Conservation (phyloP, 2,888 invertebrate species). For the Liodrosophila aerea region DNA sequence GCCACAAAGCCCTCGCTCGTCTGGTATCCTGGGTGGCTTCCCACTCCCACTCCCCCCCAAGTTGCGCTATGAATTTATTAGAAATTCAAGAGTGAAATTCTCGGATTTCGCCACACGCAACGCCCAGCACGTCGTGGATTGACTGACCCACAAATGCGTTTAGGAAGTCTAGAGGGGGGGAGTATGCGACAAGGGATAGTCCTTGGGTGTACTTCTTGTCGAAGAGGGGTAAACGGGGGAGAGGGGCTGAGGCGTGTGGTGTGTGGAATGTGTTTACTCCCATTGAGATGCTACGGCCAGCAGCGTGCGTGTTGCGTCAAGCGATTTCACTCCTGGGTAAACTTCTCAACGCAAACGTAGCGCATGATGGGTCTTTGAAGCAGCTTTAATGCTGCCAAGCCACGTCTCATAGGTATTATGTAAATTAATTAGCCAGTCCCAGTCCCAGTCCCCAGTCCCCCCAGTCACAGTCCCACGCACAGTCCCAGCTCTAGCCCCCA, state of each 20-base stretch:
- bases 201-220: too few species aligned
- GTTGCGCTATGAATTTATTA: conserved; percentile 69
- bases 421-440: conserved; percentile 67
- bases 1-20: conserved; percentile 3
- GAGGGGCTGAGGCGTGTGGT: background rate
- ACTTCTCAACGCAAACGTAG: conserved; percentile 46
- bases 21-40: conserved; percentile 11
- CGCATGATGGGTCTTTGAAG: conserved; percentile 50
- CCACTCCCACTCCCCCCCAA: conserved; percentile 9
- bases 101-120: conserved; percentile 59
- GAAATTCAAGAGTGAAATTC: conserved; percentile 75
- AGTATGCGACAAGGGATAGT: background rate
- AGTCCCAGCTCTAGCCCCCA: too few species aligned
- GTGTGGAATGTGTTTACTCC: background rate
- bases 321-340: conserved; percentile 62
- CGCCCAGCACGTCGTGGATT: conserved; percentile 48
- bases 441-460: conserved; percentile 12
- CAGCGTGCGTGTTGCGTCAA: conserved; percentile 50
- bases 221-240: background rate
- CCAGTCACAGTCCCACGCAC: conserved; percentile 5
- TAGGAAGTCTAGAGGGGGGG: background rate
- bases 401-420: conserved; percentile 66
- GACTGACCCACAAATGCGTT: conserved; percentile 68
- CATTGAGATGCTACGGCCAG: conserved; percentile 5
- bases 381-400: conserved; percentile 31